Evolutionary conservation across 2,797 vertebrate species (phyloP), one percentile per base, ranked within the genome.

Genomic region (Morelia viridis): DNA sequence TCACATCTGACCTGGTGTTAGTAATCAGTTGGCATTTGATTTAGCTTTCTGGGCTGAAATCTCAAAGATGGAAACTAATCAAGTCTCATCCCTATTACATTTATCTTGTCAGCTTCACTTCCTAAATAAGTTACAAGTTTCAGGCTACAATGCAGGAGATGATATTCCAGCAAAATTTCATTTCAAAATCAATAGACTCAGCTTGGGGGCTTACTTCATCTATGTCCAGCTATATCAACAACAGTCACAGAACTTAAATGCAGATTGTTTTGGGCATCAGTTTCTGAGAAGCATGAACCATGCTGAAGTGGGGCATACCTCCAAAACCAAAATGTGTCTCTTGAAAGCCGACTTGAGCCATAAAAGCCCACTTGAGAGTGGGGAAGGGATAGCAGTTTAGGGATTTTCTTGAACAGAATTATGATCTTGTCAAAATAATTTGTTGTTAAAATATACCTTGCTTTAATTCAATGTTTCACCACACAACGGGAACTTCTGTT

Each of bases 141-240:
- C 92, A 91, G 0, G 0, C 46, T 92, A 58, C 85, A 90, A 91
- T 88, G 92, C 93, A 60, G 46, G 86, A 62, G 94, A 92, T 89
- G 94, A 94, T 94, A 93, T 93, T 90, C 94, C 94, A 95, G 71
- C 90, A 91, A 94, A 95, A 89, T 68, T 96, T 22, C 90, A 88
- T 94, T 88, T 95, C 94, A 94, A 93, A 95, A 94, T 93, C 90
- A 91, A 4, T 65, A 53, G 60, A 10, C 64, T 89, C 84, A 41
- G 88, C 93, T 96, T 91, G 92, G 71, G 58, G 76, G 76, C 65
- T 87, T 41, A 88, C 68, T 89, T 64, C 86, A 89, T 89, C 58
- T 60, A 1, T 60, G 86, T 89, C 92, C 62, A 95, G 94, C 89
- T 93, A 87, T 64, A 90, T 94, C 91, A 92, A 91, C 65, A 53